A percentile compares a stretch with the other conserved stretches of the same genome.
Conservation (phyloP, 2,888 invertebrate genomes). For the Shargacucullia verbasci region DNA sequence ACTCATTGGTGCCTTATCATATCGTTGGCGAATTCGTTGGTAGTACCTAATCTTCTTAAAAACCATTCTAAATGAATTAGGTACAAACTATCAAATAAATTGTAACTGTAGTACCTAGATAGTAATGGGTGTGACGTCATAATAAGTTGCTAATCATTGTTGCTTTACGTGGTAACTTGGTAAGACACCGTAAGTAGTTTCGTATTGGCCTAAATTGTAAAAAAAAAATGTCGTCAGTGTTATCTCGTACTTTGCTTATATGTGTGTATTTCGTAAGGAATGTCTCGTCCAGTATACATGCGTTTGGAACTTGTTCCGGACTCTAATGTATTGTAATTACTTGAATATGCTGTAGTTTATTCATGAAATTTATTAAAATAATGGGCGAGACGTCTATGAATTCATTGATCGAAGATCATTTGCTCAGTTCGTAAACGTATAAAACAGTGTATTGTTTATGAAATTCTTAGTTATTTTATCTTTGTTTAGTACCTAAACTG, state of each 20-base stretch:
- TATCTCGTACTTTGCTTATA: slow-evolving; percentile 29
- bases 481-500: slow-evolving; percentile 35
- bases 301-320: neutral
- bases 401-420: slow-evolving; percentile 18
- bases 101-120: slow-evolving; percentile 43
- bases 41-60: slow-evolving; percentile 28
- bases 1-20: slow-evolving; percentile 49
- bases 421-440: slow-evolving; percentile 37
- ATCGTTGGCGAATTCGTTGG: slow-evolving; percentile 37
- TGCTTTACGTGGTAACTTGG: slow-evolving; percentile 53
- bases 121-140: slow-evolving; percentile 33
- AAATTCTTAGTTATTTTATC: slow-evolving; percentile 31
- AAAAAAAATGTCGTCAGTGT: slow-evolving; percentile 44
- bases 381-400: slow-evolving; percentile 10
- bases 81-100: slow-evolving; percentile 36
- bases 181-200: slow-evolving; percentile 71
- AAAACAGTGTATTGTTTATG: slow-evolving; percentile 10
- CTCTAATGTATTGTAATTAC: neutral
- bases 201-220: slow-evolving; percentile 71
- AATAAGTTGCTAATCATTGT: slow-evolving; percentile 46
- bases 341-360: slow-evolving; percentile 5
- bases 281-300: slow-evolving; percentile 11
- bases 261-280: slow-evolving; percentile 17
- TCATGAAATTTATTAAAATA: neutral
- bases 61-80: slow-evolving; percentile 41